Conservation (phyloP, 2,113 vertebrate genomes). For the Apodemus sylvaticus region DNA sequence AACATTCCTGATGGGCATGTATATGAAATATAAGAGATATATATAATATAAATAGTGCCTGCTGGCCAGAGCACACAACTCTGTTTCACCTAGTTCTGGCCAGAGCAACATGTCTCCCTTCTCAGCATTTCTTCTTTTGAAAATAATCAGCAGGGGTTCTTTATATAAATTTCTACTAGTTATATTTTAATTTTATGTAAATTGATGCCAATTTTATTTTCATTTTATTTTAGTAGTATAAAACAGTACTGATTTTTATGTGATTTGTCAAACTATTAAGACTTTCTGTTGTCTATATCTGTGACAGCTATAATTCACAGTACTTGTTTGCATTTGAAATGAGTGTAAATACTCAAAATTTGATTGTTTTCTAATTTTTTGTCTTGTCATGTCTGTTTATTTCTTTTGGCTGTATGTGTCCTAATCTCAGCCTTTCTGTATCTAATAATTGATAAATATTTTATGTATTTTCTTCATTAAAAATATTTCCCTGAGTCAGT, state of each 20-base stretch:
- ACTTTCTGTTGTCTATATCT: not conserved
- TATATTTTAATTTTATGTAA: too few relatives aligned
- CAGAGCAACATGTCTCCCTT: not conserved
- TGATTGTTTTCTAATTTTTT: constrained; percentile 38
- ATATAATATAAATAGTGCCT: not conserved
- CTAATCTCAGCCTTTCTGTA: constrained; percentile 4
- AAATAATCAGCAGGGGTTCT: not conserved
- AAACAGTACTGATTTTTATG: not conserved
- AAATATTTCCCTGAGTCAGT: not conserved
- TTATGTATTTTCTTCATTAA: constrained; percentile 23
- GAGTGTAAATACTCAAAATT: not conserved
- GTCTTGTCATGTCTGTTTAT: constrained; percentile 28
- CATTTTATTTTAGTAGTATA: too few relatives aligned
- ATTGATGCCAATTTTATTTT: too few relatives aligned
- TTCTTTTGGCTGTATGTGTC: constrained; percentile 15
- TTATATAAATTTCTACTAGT: not conserved
- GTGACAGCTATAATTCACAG: not conserved
- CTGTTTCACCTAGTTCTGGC: not conserved
- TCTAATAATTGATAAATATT: constrained; percentile 44
- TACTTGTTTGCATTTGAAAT: constrained; percentile 55
- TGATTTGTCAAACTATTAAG: not conserved
- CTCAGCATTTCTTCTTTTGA: not conserved
- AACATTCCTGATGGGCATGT: not conserved
- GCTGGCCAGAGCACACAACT: not conserved
- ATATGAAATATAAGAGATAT: not conserved